phyloP scores from a whole-genome alignment of 2,113 vertebrate genomes.

The Pluvianellus socialis region DNA sequence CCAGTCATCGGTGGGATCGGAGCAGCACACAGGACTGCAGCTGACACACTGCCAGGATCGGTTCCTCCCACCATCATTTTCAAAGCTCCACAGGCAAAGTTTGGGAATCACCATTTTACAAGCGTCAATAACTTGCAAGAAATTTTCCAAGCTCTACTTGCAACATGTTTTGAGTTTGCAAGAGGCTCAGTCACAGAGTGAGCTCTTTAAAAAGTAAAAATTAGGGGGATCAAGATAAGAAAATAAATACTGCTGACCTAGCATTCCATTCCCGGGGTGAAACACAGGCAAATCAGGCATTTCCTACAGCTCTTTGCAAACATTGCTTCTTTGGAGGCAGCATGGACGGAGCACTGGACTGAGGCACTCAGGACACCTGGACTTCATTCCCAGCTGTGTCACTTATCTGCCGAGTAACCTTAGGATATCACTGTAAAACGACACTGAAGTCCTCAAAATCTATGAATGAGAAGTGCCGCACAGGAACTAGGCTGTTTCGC shows the following conservation, averaged over 20 bases:
- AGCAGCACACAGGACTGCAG: neutral
- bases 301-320: neutral
- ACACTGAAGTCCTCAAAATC: neutral
- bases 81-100: neutral
- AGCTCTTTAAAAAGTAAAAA: conserved; percentile 28
- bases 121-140: neutral
- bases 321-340: neutral
- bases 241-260: conserved; percentile 39
- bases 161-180: neutral
- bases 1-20: neutral
- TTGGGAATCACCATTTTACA: neutral
- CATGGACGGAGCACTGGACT: neutral
- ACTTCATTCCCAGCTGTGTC: conserved; percentile 11
- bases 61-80: neutral
- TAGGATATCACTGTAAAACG: neutral
- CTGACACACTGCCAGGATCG: neutral
- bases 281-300: neutral
- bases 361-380: neutral
- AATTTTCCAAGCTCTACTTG: neutral
- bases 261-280: neutral
- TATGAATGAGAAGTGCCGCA: neutral
- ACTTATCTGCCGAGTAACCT: conserved; percentile 4
- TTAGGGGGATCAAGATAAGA: conserved; percentile 22
- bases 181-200: neutral
- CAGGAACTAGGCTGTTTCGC: neutral